Evolutionary conservation across 1,140 invertebrate species (phyloP), one percentile per base, ranked within the genome.

Genomic region (Orussus abietinus): DNA sequence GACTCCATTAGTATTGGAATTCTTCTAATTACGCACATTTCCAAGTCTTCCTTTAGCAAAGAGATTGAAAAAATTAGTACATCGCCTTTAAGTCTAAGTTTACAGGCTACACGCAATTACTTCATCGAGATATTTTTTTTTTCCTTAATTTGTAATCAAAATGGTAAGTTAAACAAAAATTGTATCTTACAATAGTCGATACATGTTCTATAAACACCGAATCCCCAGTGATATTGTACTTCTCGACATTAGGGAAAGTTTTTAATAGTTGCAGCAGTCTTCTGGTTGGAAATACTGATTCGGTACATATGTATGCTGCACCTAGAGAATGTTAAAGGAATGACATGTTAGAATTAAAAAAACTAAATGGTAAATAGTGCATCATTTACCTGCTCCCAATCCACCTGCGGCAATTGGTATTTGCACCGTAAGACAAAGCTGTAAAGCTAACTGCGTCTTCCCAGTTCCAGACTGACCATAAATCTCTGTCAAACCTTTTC

Each of bases 401-500:
- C 77, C 76, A 32, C 77, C 72, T 11, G 57, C 20, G 12, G 44
- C 29, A 29, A 30, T 28, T 11, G 77, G 72, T 38, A 79, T 62
- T 62, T 85, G 82, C n/a, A 75, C 75, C 36, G 72, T 75, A 4
- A 85, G 60, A 19, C 72, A 70, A 3, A 90, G 59, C 68, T 92
- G 88, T 17, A 95, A 62, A 51, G 83, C 86, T 10, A 93, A 56
- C 69, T 94, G 91, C 1, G 89, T 90, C 75, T 93, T 95, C 11
- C 90, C 90, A 53, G 77, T 77, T 5, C 85, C 86, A 69, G 88
- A 85, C 63, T 83, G 81, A 9, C 90, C 91, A 67, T 80, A 82
- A 57, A 95, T 78, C 76, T 95, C 90, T 32, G 85, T 89, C 10
- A 95, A 79, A 13, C 85, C 84, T 41, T 79, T 77, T 42, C 71